phyloP scores from a whole-genome alignment of 2,888 invertebrate genomes.

The Cephus spinipes region DNA sequence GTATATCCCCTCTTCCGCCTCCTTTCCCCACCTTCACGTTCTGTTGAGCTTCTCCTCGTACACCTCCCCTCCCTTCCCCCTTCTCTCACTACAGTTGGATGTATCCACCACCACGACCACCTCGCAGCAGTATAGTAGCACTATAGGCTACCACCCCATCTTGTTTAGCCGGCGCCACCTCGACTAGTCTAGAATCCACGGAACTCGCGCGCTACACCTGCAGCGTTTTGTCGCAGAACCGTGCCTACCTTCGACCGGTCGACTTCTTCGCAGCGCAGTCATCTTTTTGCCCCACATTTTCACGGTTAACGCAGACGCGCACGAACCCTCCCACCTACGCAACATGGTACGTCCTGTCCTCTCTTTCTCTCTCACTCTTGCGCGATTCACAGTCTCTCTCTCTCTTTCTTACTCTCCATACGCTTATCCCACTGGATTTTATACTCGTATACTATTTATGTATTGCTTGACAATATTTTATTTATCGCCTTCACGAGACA shows the following conservation, averaged over 20 bases:
- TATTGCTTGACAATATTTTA: not conserved
- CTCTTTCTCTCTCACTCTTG: not conserved
- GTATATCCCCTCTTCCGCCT: conserved; percentile 5
- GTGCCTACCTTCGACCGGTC: conserved; percentile 8
- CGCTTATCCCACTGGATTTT: not conserved
- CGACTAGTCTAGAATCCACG: conserved; percentile 1
- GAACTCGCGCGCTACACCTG: conserved; percentile 4
- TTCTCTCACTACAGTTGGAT: not conserved
- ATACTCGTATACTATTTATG: not conserved
- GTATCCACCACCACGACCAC: not conserved
- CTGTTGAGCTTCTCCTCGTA: conserved; percentile 8
- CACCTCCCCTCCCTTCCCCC: conserved; percentile 15
- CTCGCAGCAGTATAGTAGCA: not conserved
- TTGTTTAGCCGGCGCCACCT: conserved; percentile 1
- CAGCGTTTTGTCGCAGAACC: conserved; percentile 14
- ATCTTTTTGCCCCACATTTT: not conserved
- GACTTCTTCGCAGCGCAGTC: not conserved
- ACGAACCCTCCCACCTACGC: conserved; percentile 1
- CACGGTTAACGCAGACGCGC: conserved; percentile 3
- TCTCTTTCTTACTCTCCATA: not conserved
- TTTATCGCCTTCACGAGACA: not conserved
- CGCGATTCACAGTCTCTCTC: not conserved
- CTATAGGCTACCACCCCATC: not conserved
- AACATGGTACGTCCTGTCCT: not conserved
- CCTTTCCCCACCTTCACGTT: conserved; percentile 15